Evolutionary conservation across 2,113 vertebrate species (phyloP), one percentile per base, ranked within the genome.

Genomic region (Ochotona curzoniae): DNA sequence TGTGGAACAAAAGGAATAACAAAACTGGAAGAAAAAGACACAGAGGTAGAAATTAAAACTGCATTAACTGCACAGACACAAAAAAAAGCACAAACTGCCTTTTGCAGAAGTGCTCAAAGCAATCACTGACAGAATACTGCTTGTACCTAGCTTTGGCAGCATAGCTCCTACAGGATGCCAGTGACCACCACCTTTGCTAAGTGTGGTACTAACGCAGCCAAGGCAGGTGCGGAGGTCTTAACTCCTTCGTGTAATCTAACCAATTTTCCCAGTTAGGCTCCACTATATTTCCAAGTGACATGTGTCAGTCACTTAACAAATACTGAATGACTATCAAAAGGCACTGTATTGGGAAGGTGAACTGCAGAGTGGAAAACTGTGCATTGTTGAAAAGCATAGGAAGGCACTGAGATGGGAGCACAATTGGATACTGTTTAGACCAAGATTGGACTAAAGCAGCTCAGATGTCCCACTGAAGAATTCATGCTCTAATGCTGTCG

Each of bases 11-110:
- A 93, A 93, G 94, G 76, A 83, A 73, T 90, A 91, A 38, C 57
- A 83, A 94, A 88, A 80, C 73, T n/a, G 21, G 80, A 93, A 67
- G 60, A 92, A 26, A 93, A 91, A 89, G 71, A 73, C 69, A 51
- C 6, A 78, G 64, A 85, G 35, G 87, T 84, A 91, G 87, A 85
- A 87, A 89, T 21, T 63, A 66, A 84, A 90, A 95, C 71, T 28
- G 60, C 28, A 87, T 80, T 76, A 93, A 67, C 75, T 20, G 26
- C 25, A 71, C 13, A 61, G 3, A 60, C 10, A 86, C 10, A 15
- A 60, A 67, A 20, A 63, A 23, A 30, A 38, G 44, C 70, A 47
- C 67, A 80, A 61, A 64, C 6, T 51, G 66, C 26, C 47, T 91
- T 90, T 90, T 63, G 93, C 15, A 71, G 57, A 80, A 76, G 67